Evolutionary conservation across 2,888 invertebrate species (phyloP), one percentile per base, ranked within the genome.

Genomic region (Callinectes sapidus): DNA sequence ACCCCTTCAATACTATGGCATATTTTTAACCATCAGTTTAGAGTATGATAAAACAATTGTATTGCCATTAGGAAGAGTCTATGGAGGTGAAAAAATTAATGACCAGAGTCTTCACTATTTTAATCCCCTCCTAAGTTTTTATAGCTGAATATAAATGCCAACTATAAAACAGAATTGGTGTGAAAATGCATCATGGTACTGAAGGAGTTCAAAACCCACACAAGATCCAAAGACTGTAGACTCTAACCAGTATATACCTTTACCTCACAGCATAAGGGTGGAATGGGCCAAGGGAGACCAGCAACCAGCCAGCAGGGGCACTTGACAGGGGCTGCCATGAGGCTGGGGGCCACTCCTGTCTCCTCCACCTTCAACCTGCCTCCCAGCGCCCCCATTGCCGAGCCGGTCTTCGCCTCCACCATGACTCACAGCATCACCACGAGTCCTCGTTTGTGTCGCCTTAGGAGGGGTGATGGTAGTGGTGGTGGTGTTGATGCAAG

Each of bases 181-280:
- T n/a, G n/a, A n/a, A n/a, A n/a, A n/a, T n/a, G n/a, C n/a, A n/a
- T n/a, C n/a, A n/a, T n/a, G n/a, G n/a, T n/a, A n/a, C n/a, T n/a
- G n/a, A n/a, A n/a, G n/a, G n/a, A n/a, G n/a, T n/a, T n/a, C n/a
- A n/a, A n/a, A n/a, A n/a, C n/a, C n/a, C n/a, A n/a, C n/a, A n/a
- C n/a, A 66, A 66, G n/a, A 66, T 3, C 3, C 23, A 71, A 71
- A 71, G 23, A 71, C 8, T 10, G 5, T 71, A 6, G 2, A 71
- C n/a, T 3, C n/a, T 81, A 81, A 81, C 32, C 1, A n/a, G n/a
- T n/a, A n/a, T n/a, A 71, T 32, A 23, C 32, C 77, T 77, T 77
- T 16, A 28, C 35, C 81, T 81, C 35, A 81, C 35, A 81, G 81
- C 81, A 81, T 81, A 81, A 81, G 81, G 35, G 81, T 81, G 81